Evolutionary conservation across 1,140 invertebrate species (phyloP).

Genomic region (Temnothorax longispinosus): DNA sequence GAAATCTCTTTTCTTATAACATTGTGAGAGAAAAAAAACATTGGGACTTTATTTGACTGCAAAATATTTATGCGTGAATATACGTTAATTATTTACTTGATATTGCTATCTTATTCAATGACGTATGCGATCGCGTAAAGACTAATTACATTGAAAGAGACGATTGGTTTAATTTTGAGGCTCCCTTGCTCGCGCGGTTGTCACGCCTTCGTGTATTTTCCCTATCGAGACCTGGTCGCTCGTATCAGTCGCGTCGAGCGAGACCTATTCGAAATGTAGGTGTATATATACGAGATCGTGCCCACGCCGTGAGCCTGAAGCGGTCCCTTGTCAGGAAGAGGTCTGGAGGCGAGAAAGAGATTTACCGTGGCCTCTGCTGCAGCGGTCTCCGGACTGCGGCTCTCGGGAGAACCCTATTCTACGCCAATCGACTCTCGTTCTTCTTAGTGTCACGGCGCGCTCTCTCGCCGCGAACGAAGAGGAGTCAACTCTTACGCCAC

Average conservation of each 20-base stretch:
- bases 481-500: conserved; percentile 82
- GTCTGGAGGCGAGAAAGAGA: conserved; percentile 84
- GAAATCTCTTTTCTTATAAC: not conserved
- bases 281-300: conserved; percentile 64
- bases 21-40: not conserved
- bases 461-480: conserved; percentile 69
- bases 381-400: conserved; percentile 63
- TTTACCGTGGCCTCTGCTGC: conserved; percentile 77
- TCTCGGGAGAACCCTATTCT: conserved; percentile 78
- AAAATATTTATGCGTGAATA: not conserved
- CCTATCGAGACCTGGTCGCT: not conserved
- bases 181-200: not conserved
- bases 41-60: not conserved
- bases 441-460: conserved; percentile 83
- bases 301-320: conserved; percentile 61
- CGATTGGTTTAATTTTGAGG: not conserved
- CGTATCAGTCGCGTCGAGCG: conserved; percentile 12
- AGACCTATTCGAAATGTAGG: conserved; percentile 47
- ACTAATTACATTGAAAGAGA: not conserved
- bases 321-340: conserved; percentile 75
- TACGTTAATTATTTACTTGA: not conserved
- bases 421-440: conserved; percentile 83
- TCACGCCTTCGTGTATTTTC: conserved; percentile 16
- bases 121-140: not conserved
- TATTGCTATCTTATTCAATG: not conserved